phyloP scores from a whole-genome alignment of 2,797 vertebrate genomes.

The Bradypodion ventrale region DNA sequence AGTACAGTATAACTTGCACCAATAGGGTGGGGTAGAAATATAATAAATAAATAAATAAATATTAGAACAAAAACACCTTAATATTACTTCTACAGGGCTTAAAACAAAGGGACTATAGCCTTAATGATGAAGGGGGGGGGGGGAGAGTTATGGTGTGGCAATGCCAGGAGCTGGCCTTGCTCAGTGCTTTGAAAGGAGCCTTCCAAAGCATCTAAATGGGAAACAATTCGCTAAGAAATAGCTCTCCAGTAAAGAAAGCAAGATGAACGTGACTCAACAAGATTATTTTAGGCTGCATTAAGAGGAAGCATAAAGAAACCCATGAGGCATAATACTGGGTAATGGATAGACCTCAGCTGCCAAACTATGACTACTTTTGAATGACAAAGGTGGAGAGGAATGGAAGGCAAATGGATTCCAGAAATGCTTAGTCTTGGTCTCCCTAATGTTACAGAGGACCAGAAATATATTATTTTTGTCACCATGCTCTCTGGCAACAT shows the following conservation, averaged over 20 bases:
- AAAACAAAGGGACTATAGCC: not conserved
- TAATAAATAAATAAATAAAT: too few species aligned
- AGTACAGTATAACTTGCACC: too few species aligned
- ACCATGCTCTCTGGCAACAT: not conserved
- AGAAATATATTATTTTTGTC: not conserved
- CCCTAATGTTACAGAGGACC: not conserved
- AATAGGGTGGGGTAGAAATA: too few species aligned
- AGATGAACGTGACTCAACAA: constrained; percentile 1
- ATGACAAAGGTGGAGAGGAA: not conserved
- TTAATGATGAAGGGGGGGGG: not conserved
- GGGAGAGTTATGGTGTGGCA: not conserved
- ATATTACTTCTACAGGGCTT: not conserved
- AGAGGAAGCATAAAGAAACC: not conserved
- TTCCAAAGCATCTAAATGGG: not conserved
- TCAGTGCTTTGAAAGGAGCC: not conserved
- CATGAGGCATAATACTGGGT: not conserved
- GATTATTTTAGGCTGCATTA: not conserved
- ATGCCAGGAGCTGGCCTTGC: not conserved
- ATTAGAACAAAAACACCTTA: not conserved
- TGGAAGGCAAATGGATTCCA: not conserved
- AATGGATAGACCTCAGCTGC: not conserved
- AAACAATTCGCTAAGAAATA: constrained; percentile 1
- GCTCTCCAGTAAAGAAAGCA: not conserved
- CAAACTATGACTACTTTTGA: not conserved
- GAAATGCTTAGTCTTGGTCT: not conserved